These are phyloP conservation scores for Gisinianus flammeolus DNA, from an alignment of 2,888 invertebrate species.

Conservation along the genomic window DNA sequence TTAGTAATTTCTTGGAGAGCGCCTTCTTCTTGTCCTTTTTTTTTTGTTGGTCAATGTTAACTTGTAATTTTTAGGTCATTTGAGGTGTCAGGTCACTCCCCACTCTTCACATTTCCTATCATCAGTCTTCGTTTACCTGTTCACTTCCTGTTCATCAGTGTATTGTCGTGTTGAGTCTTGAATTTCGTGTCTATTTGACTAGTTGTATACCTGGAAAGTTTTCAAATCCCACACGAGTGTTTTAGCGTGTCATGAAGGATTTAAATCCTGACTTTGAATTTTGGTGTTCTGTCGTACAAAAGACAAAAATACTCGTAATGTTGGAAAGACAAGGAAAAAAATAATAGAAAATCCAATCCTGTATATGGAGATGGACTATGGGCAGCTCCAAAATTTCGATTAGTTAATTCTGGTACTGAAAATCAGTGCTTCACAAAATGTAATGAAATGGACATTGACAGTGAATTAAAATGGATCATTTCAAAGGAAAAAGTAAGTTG, in stretches of 20 bases:
- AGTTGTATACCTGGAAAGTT: not conserved
- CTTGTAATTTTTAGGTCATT: constrained; percentile 57
- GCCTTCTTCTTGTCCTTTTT: constrained; percentile 37
- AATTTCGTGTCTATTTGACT: not conserved
- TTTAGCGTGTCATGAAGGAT: too few species aligned
- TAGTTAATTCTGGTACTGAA: too few species aligned
- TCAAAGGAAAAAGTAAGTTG: constrained; percentile 7
- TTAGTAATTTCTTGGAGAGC: constrained; percentile 51
- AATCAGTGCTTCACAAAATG: too few species aligned
- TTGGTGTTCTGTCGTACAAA: too few species aligned
- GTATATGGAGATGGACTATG: too few species aligned
- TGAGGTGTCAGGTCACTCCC: constrained; percentile 59
- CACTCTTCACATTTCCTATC: constrained; percentile 3
- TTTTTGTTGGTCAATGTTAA: constrained; percentile 43
- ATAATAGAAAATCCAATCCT: too few species aligned
- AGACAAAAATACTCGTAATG: too few species aligned
- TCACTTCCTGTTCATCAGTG: constrained; percentile 7
- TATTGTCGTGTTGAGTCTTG: not conserved
- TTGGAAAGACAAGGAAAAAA: too few species aligned
- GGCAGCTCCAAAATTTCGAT: too few species aligned
- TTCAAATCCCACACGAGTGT: not conserved
- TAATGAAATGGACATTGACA: too few species aligned
- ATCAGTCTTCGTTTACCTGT: not conserved
- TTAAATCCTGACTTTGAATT: too few species aligned
- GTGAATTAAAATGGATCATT: not conserved